Percentiles rank a stretch among this genome's conserved stretches.
These are phyloP conservation scores for Sisor rabdophorus DNA, from an alignment of 2,113 vertebrate species.

Conservation along the genomic window DNA sequence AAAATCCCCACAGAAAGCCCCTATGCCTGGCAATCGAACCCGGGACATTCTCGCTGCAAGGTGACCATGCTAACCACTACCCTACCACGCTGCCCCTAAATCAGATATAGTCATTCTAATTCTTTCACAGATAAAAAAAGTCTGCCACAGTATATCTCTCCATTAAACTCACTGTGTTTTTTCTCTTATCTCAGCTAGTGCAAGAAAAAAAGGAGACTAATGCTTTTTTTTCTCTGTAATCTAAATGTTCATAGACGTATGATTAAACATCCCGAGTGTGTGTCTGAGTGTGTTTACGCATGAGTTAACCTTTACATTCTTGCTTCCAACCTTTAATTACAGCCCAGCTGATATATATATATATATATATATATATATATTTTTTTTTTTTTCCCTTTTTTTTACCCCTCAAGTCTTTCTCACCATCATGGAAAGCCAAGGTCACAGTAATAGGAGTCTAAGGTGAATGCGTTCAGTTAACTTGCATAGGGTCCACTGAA, in stretches of 20 bases:
- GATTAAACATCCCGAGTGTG: slow-evolving; percentile 52
- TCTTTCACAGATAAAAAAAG: no score
- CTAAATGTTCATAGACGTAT: slow-evolving; percentile 42
- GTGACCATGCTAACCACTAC: no score
- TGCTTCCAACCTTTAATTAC: slow-evolving; percentile 66
- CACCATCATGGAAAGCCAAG: slow-evolving; percentile 68
- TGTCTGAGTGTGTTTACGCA: slow-evolving; percentile 43
- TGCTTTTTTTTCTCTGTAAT: background rate
- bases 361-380: slow-evolving; percentile 11
- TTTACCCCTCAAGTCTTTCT: slow-evolving; percentile 31
- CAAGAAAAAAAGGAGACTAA: slow-evolving; percentile 54
- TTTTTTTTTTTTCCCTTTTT: slow-evolving; percentile 45
- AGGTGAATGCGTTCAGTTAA: slow-evolving; percentile 70
- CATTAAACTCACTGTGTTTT: background rate
- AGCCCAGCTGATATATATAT: slow-evolving; percentile 55
- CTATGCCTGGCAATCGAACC: no score
- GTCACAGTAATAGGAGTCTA: slow-evolving; percentile 74
- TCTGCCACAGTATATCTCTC: background rate
- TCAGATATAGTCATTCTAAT: no score
- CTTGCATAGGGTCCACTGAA: slow-evolving; percentile 68
- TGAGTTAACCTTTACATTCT: slow-evolving; percentile 68
- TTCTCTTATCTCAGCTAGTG: slow-evolving; percentile 59
- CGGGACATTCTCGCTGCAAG: no score
- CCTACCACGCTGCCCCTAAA: no score
- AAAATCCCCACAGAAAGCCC: no score